Evolutionary conservation across 1,140 invertebrate species (phyloP).

Genomic region (Conopomorpha cramerella): DNA sequence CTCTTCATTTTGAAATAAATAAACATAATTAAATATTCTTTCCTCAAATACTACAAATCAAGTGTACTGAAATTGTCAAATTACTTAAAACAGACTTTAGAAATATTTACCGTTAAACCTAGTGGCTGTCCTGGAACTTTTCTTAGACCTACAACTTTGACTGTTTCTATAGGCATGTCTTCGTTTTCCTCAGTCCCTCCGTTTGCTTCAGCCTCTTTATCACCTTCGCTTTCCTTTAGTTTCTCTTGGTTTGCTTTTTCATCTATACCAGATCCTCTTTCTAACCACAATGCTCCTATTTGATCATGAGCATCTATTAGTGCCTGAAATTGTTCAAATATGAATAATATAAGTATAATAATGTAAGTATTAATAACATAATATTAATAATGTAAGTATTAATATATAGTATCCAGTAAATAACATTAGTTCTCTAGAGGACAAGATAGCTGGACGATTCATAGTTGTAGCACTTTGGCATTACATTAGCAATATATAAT

Average conservation of each 20-base stretch:
- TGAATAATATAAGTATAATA: neutral
- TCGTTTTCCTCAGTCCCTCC: slow-evolving; percentile 47
- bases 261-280: slow-evolving; percentile 56
- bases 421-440: too few species aligned
- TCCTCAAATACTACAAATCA: too few species aligned
- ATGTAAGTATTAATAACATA: neutral
- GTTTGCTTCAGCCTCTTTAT: slow-evolving; percentile 27
- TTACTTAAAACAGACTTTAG: too few species aligned
- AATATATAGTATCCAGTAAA: too few species aligned
- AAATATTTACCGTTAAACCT: slow-evolving; percentile 69
- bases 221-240: slow-evolving; percentile 24
- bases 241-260: slow-evolving; percentile 23
- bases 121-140: slow-evolving; percentile 89
- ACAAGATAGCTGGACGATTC: too few species aligned
- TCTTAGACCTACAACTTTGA: slow-evolving; percentile 89
- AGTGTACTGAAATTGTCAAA: too few species aligned
- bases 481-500: too few species aligned
- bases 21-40: too few species aligned
- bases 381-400: too few species aligned
- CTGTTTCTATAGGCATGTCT: slow-evolving; percentile 73
- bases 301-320: slow-evolving; percentile 64
- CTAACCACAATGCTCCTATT: slow-evolving; percentile 62
- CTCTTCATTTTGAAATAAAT: too few species aligned
- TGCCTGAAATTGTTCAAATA: slow-evolving; percentile 35
- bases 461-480: too few species aligned